Percentiles rank a stretch among this genome's conserved stretches.
These are phyloP conservation scores for Eunapius fragilis DNA, from an alignment of 37 sponge, comb jelly and placozoan species.

Conservation along the genomic window DNA sequence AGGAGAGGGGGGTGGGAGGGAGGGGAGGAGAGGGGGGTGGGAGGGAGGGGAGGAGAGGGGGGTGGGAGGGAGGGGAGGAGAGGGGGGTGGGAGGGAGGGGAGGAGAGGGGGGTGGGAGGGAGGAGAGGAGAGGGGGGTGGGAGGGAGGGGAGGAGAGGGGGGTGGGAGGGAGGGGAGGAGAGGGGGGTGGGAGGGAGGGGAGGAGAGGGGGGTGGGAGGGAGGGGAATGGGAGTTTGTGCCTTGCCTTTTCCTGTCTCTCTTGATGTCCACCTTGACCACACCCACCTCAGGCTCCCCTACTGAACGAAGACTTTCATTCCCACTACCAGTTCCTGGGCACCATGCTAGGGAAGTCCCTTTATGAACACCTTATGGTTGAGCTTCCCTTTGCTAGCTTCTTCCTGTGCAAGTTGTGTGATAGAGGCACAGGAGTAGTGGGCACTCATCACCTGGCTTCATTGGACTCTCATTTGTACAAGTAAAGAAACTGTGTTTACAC, in stretches of 20 bases:
- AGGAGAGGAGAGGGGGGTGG: no score
- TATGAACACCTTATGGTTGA: conserved; percentile 87
- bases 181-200: no score
- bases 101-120: no score
- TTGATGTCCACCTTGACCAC: background rate
- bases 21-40: no score
- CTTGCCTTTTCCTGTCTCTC: background rate
- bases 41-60: no score
- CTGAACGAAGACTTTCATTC: conserved; percentile 60
- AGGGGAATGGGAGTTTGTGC: no score
- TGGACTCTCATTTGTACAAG: conserved; percentile 88
- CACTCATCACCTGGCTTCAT: conserved; percentile 84
- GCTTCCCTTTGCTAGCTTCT: conserved; percentile 90
- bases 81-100: no score
- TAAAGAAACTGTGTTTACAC: conserved; percentile 15
- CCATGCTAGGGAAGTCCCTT: conserved; percentile 86
- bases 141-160: no score
- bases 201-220: no score
- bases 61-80: no score
- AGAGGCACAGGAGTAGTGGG: conserved; percentile 64
- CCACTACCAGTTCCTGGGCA: conserved; percentile 91
- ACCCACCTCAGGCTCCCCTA: conserved; percentile 46
- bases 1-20: no score
- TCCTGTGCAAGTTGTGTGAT: conserved; percentile 77
- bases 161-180: no score